Evolutionary conservation across 1,140 invertebrate genomes (phyloP).

Genomic region (Phenacoccus solenopsis): DNA sequence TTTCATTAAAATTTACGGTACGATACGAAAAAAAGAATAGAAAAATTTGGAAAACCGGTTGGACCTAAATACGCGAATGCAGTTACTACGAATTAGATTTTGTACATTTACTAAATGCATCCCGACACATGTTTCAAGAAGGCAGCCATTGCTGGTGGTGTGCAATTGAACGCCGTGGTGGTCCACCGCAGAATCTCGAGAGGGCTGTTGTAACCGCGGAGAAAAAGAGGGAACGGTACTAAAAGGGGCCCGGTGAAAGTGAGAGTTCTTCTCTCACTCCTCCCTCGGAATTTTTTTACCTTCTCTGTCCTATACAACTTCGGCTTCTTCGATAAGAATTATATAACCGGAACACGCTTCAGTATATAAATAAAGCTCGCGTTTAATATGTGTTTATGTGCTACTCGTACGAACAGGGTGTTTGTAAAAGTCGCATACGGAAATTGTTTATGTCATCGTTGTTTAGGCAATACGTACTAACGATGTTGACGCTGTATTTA

Average conservation of each 20-base stretch:
- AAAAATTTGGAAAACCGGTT: background rate
- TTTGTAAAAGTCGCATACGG: background rate
- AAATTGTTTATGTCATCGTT: background rate
- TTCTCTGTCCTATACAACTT: background rate
- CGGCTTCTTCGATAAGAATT: background rate
- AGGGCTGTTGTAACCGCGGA: background rate
- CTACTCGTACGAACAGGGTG: background rate
- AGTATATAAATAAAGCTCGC: background rate
- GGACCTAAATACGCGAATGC: background rate
- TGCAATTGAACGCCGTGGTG: slow-evolving; percentile 2
- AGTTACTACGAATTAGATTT: background rate
- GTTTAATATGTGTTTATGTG: background rate
- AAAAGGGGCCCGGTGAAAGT: slow-evolving; percentile 4
- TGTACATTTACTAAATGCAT: slow-evolving; percentile 13
- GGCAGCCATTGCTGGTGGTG: background rate
- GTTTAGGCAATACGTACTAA: no score
- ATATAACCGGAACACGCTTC: background rate
- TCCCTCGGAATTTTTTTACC: background rate
- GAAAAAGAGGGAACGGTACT: background rate
- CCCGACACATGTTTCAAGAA: background rate
- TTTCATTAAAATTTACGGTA: no score
- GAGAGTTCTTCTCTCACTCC: background rate
- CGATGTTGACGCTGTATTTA: no score
- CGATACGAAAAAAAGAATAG: no score
- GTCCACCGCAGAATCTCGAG: slow-evolving; percentile 7